Conservation (phyloP, 2,797 vertebrate species). For the Poecilia velifera region DNA sequence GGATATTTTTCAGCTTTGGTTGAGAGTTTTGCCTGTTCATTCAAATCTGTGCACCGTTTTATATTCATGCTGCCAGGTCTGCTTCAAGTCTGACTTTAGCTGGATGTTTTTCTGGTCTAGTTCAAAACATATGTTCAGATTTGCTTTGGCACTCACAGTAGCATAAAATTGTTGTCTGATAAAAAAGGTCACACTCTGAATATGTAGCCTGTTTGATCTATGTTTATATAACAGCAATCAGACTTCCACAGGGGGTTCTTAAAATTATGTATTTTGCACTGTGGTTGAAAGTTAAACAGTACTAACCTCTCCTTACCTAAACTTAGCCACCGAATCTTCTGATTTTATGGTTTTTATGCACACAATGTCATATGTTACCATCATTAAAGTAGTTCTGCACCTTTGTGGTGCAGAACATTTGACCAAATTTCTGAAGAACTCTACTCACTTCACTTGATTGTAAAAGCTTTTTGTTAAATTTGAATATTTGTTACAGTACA, state of each 20-base stretch:
- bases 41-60: neutral
- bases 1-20: neutral
- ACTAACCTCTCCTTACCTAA: neutral
- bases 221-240: neutral
- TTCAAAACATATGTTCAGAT: neutral
- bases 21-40: neutral
- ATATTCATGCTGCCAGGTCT: neutral
- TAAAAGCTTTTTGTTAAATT: neutral
- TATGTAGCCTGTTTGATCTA: neutral
- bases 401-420: neutral
- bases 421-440: neutral
- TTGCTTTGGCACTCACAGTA: neutral
- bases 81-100: neutral
- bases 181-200: neutral
- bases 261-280: neutral
- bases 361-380: neutral
- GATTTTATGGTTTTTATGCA: neutral
- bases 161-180: neutral
- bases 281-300: neutral
- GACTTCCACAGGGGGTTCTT: neutral
- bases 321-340: neutral
- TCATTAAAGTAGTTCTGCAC: neutral
- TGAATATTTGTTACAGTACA: neutral
- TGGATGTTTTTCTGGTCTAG: neutral
- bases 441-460: neutral